Percentiles rank a stretch among this genome's conserved stretches.
These are phyloP conservation scores for Cryptosula pallasiana DNA, from an alignment of 2,888 invertebrate genomes.

Conservation along the genomic window DNA sequence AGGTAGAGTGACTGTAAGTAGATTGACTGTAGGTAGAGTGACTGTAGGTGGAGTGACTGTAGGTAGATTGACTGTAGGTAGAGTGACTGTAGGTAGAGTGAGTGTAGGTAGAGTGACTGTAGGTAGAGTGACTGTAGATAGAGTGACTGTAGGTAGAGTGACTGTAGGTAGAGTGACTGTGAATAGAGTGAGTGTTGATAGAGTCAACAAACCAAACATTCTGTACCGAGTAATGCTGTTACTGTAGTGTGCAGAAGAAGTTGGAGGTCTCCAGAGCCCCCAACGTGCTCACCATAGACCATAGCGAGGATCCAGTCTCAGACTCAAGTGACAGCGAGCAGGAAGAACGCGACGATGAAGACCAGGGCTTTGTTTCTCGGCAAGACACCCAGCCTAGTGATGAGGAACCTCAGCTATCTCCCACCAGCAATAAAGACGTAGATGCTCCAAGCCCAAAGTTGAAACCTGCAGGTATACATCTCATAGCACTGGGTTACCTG, in stretches of 20 bases:
- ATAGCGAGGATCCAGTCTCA: slow-evolving; percentile 34
- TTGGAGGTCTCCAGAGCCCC: slow-evolving; percentile 39
- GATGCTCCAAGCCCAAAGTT: not conserved
- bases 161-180: too few relatives aligned
- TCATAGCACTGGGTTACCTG: too few relatives aligned
- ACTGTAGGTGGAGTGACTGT: too few relatives aligned
- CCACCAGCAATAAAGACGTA: not conserved
- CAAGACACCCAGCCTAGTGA: slow-evolving; percentile 22
- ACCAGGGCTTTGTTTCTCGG: slow-evolving; percentile 19
- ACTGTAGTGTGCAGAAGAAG: slow-evolving; percentile 25
- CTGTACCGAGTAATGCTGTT: not conserved
- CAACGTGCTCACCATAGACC: slow-evolving; percentile 42
- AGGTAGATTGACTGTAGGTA: too few relatives aligned
- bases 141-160: too few relatives aligned
- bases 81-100: too few relatives aligned
- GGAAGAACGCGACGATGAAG: slow-evolving; percentile 20
- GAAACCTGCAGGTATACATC: not conserved
- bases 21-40: too few relatives aligned
- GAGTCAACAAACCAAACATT: not conserved
- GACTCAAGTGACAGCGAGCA: not conserved
- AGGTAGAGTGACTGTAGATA: too few relatives aligned
- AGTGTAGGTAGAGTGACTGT: too few relatives aligned
- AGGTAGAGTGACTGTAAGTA: too few relatives aligned
- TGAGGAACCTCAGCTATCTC: slow-evolving; percentile 9
- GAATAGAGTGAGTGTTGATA: too few relatives aligned